Conservation (phyloP, 2,113 vertebrate species). For the Labrus mixtus region DNA sequence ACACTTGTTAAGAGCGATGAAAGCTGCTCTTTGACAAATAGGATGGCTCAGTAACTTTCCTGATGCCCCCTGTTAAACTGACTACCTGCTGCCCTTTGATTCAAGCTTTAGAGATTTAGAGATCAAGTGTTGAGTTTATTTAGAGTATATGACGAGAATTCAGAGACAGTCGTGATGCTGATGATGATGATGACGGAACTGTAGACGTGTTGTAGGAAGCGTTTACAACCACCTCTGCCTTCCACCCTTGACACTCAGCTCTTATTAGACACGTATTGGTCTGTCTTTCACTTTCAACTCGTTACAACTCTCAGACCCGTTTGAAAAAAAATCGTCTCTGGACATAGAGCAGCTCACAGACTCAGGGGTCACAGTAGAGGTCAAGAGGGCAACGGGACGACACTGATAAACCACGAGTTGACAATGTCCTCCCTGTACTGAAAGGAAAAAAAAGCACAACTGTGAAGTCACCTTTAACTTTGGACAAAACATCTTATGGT, state of each 20-base stretch:
- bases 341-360: conserved; percentile 1
- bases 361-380: conserved; percentile 38
- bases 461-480: conserved; percentile 7
- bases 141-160: not conserved
- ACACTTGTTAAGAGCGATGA: conserved; percentile 66
- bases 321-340: conserved; percentile 3
- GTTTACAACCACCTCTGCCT: not conserved
- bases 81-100: conserved; percentile 27
- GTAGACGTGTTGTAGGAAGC: not conserved
- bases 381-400: not conserved
- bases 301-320: not conserved
- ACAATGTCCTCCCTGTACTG: conserved; percentile 6
- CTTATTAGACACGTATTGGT: not conserved
- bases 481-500: not conserved
- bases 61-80: conserved; percentile 36
- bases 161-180: not conserved
- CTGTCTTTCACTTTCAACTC: conserved; percentile 29
- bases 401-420: not conserved
- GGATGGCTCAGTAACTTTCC: conserved; percentile 60
- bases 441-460: not conserved
- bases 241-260: not conserved
- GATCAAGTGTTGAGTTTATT: not conserved
- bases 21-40: conserved; percentile 72
- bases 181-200: not conserved
- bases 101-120: conserved; percentile 11